A percentile compares a stretch with the other conserved stretches of the same genome.
phyloP scores from a whole-genome alignment of 2,113 vertebrate species.

The Thamnaconus septentrionalis region DNA sequence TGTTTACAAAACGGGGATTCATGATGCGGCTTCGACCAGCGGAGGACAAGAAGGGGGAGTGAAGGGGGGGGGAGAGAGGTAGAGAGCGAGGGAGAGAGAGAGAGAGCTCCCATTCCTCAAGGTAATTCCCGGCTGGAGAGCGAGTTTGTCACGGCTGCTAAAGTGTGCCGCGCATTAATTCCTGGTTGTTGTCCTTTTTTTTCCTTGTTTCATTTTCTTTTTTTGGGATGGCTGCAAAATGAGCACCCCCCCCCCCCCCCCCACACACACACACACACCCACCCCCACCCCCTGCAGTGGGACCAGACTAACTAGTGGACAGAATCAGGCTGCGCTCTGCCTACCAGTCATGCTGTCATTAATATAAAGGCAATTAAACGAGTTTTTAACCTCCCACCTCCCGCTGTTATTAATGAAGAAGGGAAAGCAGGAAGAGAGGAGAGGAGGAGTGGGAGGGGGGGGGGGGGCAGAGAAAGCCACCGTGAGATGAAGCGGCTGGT shows the following conservation, averaged over 20 bases:
- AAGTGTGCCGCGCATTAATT: conserved; percentile 97
- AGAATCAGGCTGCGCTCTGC: conserved; percentile 91
- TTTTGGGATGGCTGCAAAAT: conserved; percentile 80
- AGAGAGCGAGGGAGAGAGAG: conserved; percentile 29
- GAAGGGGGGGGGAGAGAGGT: conserved; percentile 4
- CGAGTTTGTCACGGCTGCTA: conserved; percentile 86
- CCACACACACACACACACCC: too few relatives aligned
- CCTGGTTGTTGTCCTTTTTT: conserved; percentile 73
- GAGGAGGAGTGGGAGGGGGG: too few relatives aligned
- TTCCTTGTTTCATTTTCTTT: too few relatives aligned
- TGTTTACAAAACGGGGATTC: conserved; percentile 53
- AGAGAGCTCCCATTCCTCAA: conserved; percentile 82
- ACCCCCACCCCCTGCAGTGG: conserved; percentile 87
- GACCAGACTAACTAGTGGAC: conserved; percentile 88
- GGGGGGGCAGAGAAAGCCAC: conserved; percentile 68
- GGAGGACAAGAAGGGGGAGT: background rate
- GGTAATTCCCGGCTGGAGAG: conserved; percentile 91
- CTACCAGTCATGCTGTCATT: conserved; percentile 98
- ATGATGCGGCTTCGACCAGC: conserved; percentile 35
- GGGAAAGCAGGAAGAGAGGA: conserved; percentile 68
- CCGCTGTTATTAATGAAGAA: conserved; percentile 99
- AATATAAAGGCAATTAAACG: conserved; percentile 99
- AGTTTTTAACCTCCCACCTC: conserved; percentile 99
- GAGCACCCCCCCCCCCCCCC: conserved; percentile 77
- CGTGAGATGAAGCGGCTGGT: conserved; percentile 87